phyloP scores from a whole-genome alignment of 2,888 invertebrate genomes.

The Heliconius aoede region DNA sequence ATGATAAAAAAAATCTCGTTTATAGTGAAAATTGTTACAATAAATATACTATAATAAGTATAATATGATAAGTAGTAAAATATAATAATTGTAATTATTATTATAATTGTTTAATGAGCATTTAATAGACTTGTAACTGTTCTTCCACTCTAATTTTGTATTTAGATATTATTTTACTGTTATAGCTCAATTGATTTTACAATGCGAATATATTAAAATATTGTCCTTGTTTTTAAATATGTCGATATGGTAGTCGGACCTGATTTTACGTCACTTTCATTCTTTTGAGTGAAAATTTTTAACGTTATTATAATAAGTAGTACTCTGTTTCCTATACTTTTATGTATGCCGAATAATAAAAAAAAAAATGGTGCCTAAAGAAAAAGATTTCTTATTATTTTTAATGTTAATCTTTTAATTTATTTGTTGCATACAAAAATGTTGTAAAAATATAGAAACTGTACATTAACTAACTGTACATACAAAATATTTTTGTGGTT shows the following conservation, averaged over 20 bases:
- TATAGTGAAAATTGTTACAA: constrained; percentile 26
- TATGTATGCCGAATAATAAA: not conserved
- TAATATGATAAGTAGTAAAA: constrained; percentile 38
- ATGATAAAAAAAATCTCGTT: constrained; percentile 22
- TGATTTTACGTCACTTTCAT: not conserved
- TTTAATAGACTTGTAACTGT: constrained; percentile 63
- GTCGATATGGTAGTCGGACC: not conserved
- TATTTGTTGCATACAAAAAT: not conserved
- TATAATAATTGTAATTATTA: constrained; percentile 23
- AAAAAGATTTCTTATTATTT: too few species aligned
- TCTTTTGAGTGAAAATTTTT: not conserved
- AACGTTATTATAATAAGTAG: not conserved
- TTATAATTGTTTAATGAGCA: constrained; percentile 52
- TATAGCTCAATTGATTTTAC: constrained; percentile 19
- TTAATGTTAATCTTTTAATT: not conserved
- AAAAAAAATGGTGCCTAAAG: too few species aligned
- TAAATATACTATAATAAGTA: too few species aligned
- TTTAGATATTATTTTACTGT: constrained; percentile 22
- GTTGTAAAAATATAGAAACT: not conserved
- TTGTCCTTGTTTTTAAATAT: not conserved
- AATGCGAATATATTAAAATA: constrained; percentile 9
- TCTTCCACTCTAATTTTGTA: constrained; percentile 59
- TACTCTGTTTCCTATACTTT: not conserved
- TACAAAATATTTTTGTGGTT: not conserved
- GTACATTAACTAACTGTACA: not conserved